Evolutionary conservation across 2,888 invertebrate genomes (phyloP), one percentile per base, ranked within the genome.

Genomic region (Ochropacha duplaris): DNA sequence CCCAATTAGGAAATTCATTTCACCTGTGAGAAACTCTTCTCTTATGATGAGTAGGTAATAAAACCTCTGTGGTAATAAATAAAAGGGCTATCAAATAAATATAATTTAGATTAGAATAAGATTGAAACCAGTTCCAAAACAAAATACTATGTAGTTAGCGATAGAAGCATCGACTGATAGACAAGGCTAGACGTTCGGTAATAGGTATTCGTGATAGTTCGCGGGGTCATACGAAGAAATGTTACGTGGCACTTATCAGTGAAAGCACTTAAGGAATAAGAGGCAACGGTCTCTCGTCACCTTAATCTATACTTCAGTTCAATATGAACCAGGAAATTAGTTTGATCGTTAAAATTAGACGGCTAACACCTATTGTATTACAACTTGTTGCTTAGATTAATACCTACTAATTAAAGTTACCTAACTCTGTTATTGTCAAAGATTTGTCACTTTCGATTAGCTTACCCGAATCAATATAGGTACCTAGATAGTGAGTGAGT

Each of bases 171-270:
- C 66, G 56, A 60, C 60, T 65, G 64, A 67, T 62, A 57, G 55
- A 62, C 60, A 60, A 67, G 61, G 61, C 52, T 50, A 34, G 49
- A 28, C 26, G 63, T 79, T 72, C 61, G 73, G 67, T 79, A 80
- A n/a, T n/a, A n/a, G n/a, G 77, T 60, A 58, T 72, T 76, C 84
- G 83, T 83, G 83, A 84, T 75, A 75, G 85, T 81, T 84, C 82
- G 83, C 74, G 77, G 67, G 86, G 84, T 88, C 84, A 77, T 64
- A 54, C 61, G 66, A 76, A 79, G 81, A 84, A 87, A 88, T 86
- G 86, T 88, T 88, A 86, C 80, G 56, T 22, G 31, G 34, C 34
- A 52, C 51, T 31, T 52, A 31, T 52, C 31, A 79, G 87, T 80
- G 87, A 88, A 88, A 89, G 87, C 78, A 60, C 60, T 76, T 44